phyloP scores from a whole-genome alignment of 2,888 invertebrate species.

The Keiferia lycopersicella region DNA sequence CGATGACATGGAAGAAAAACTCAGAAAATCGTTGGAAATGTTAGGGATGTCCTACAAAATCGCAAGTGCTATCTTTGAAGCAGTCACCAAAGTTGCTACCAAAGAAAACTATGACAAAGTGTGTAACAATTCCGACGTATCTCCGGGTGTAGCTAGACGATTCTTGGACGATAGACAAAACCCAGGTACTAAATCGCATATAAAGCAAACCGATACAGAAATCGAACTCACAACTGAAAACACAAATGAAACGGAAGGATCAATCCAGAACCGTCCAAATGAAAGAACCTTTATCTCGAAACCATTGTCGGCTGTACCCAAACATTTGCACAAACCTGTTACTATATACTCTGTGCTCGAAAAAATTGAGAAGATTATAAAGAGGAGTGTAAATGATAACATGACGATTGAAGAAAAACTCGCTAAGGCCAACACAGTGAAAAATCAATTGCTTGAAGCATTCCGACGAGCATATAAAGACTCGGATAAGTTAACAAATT shows the following conservation, averaged over 20 bases:
- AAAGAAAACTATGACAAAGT: slow-evolving; percentile 29
- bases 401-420: not conserved
- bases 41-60: not conserved
- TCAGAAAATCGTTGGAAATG: slow-evolving; percentile 37
- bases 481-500: not conserved
- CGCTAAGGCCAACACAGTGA: not conserved
- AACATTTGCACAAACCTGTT: not conserved
- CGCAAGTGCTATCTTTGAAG: not conserved
- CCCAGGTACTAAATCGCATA: not conserved
- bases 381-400: not conserved
- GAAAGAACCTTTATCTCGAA: not conserved
- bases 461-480: not conserved
- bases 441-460: not conserved
- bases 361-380: slow-evolving; percentile 4
- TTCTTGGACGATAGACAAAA: not conserved
- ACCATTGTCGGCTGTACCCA: not conserved
- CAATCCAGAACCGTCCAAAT: not conserved
- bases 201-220: not conserved
- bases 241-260: not conserved
- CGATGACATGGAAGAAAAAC: slow-evolving; percentile 40
- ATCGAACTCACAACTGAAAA: not conserved
- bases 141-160: not conserved
- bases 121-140: not conserved
- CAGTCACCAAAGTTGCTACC: not conserved
- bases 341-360: not conserved